Percentiles rank a stretch among this genome's conserved stretches.
Evolutionary conservation across 2,797 vertebrate species (phyloP).

Genomic region (Ceryle rudis): DNA sequence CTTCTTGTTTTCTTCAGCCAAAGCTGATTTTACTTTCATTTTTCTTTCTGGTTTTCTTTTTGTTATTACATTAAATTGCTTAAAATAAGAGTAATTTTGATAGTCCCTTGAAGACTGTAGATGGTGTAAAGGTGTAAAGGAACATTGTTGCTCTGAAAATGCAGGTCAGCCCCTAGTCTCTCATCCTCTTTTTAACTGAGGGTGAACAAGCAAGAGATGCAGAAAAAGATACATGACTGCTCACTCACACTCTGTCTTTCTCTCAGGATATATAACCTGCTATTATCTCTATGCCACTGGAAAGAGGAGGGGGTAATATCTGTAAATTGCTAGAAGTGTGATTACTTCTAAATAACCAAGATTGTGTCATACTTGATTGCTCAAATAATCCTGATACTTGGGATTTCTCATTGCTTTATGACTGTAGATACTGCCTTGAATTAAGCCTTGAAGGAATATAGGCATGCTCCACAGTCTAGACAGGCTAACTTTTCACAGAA

Average conservation of each 20-base stretch:
- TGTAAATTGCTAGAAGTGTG: conserved; percentile 1
- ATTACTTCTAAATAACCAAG: conserved; percentile 46
- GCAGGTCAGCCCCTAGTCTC: not conserved
- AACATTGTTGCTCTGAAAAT: not conserved
- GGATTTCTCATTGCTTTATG: not conserved
- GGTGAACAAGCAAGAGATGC: not conserved
- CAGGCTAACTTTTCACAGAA: not conserved
- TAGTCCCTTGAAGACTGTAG: not conserved
- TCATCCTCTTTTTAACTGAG: not conserved
- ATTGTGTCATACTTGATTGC: conserved; percentile 8
- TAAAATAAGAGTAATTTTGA: conserved; percentile 29
- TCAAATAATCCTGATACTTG: conserved; percentile 31
- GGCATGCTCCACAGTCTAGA: not conserved
- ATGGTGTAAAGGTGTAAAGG: not conserved
- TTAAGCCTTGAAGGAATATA: conserved; percentile 12
- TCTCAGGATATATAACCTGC: not conserved
- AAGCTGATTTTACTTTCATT: not conserved
- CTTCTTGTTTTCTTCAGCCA: not conserved
- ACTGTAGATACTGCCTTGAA: conserved; percentile 9
- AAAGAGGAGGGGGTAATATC: conserved; percentile 14
- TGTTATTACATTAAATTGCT: not conserved
- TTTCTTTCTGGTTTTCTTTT: not conserved
- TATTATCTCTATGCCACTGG: not conserved
- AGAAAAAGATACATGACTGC: not conserved
- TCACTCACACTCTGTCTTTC: not conserved